Evolutionary conservation across 2,888 invertebrate genomes (phyloP).

Genomic region (Caenorhabditis becei): DNA sequence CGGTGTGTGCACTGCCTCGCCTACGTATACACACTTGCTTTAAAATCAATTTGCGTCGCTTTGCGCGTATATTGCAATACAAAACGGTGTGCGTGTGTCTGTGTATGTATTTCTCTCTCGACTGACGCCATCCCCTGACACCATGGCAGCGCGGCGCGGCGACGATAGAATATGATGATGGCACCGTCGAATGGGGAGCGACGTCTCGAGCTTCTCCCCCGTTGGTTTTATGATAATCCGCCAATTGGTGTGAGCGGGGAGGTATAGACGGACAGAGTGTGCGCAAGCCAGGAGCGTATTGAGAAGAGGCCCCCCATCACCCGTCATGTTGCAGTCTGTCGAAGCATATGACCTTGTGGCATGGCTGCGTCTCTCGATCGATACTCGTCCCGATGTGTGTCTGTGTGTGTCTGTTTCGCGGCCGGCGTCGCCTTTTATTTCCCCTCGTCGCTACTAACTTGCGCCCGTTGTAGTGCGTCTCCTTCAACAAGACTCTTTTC

Average conservation of each 20-base stretch:
- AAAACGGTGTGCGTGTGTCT: constrained; percentile 56
- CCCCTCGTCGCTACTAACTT: constrained; percentile 48
- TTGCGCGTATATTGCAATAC: constrained; percentile 62
- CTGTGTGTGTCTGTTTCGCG: constrained; percentile 52
- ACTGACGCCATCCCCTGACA: constrained; percentile 43
- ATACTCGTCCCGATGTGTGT: constrained; percentile 39
- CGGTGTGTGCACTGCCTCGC: constrained; percentile 23
- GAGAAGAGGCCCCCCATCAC: constrained; percentile 25
- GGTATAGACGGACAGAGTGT: constrained; percentile 8
- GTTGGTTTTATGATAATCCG: constrained; percentile 6
- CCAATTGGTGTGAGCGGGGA: constrained; percentile 16
- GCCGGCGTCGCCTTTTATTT: constrained; percentile 57
- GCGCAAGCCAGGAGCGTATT: background rate
- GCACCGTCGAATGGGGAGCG: constrained; percentile 17
- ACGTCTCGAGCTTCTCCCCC: constrained; percentile 6
- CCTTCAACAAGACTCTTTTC: constrained; percentile 13
- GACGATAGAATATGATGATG: constrained; percentile 32
- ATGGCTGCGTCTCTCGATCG: constrained; percentile 53
- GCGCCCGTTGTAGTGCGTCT: constrained; percentile 33
- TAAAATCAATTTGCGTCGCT: constrained; percentile 66
- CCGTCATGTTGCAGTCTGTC: constrained; percentile 49
- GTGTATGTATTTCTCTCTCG: constrained; percentile 32
- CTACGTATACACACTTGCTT: constrained; percentile 61
- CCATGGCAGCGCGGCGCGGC: constrained; percentile 17
- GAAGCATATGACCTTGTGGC: constrained; percentile 59